These are phyloP conservation scores for Hydroisotoma schaefferi DNA, from an alignment of 2,888 invertebrate genomes.

Conservation along the genomic window DNA sequence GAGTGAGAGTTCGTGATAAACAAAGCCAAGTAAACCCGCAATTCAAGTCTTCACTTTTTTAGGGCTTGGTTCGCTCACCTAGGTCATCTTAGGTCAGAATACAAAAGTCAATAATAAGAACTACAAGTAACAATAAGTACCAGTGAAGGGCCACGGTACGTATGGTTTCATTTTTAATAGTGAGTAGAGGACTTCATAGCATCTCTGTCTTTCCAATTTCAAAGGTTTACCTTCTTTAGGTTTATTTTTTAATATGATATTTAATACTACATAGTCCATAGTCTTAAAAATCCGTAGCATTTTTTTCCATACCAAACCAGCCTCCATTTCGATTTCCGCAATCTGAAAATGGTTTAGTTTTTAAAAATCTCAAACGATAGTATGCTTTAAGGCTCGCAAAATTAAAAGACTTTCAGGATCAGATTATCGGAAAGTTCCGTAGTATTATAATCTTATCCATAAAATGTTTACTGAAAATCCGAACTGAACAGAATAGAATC, in stretches of 20 bases:
- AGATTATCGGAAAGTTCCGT: background rate
- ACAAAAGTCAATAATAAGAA: conserved; percentile 2
- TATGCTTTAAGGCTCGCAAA: background rate
- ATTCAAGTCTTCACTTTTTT: conserved; percentile 29
- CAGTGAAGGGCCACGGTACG: background rate
- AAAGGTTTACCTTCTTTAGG: no score
- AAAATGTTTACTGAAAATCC: no score
- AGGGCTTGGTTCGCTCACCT: conserved; percentile 26
- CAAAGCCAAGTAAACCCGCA: conserved; percentile 27
- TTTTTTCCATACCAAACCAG: no score
- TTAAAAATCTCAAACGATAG: background rate
- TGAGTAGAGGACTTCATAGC: background rate
- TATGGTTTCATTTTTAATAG: background rate
- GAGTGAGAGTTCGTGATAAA: conserved; percentile 44
- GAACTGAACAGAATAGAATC: no score
- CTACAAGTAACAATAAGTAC: background rate
- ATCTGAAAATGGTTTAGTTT: background rate
- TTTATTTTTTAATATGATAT: no score
- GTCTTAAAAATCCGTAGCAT: no score
- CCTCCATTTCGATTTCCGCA: background rate
- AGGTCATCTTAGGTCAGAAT: conserved; percentile 35
- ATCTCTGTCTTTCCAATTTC: background rate
- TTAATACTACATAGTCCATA: no score
- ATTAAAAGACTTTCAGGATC: background rate
- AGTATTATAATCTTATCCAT: background rate